These are phyloP conservation scores for Cryptoprocta ferox DNA, from an alignment of 2,797 vertebrate species.

Conservation along the genomic window DNA sequence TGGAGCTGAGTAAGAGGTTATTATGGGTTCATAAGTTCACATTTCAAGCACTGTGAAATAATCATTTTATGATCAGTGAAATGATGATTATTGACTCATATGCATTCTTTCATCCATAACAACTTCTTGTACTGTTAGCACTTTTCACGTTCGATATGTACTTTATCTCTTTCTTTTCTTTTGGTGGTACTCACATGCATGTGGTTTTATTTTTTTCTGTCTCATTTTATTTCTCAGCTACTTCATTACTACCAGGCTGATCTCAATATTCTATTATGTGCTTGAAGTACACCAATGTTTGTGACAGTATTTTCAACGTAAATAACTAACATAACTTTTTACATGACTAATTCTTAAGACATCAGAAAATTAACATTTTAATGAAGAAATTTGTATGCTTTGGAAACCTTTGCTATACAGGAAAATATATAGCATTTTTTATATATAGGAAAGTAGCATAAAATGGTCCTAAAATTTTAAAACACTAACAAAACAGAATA, in stretches of 20 bases:
- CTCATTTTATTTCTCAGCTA: background rate
- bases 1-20: background rate
- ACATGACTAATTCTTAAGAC: background rate
- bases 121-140: background rate
- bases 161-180: background rate
- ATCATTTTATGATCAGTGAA: background rate
- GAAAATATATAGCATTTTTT: no score
- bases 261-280: background rate
- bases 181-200: background rate
- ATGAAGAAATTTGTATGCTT: background rate
- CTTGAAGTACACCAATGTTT: background rate
- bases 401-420: background rate
- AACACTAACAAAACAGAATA: background rate
- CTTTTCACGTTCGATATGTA: background rate
- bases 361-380: slow-evolving; percentile 3
- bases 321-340: background rate
- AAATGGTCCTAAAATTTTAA: background rate
- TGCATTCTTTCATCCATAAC: background rate
- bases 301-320: background rate
- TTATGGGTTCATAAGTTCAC: background rate
- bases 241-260: background rate
- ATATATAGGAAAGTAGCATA: background rate
- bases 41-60: background rate
- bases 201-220: background rate
- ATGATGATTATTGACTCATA: background rate